These are phyloP conservation scores for Rhinophrynus dorsalis DNA, from an alignment of 2,797 vertebrate species.

Conservation along the genomic window DNA sequence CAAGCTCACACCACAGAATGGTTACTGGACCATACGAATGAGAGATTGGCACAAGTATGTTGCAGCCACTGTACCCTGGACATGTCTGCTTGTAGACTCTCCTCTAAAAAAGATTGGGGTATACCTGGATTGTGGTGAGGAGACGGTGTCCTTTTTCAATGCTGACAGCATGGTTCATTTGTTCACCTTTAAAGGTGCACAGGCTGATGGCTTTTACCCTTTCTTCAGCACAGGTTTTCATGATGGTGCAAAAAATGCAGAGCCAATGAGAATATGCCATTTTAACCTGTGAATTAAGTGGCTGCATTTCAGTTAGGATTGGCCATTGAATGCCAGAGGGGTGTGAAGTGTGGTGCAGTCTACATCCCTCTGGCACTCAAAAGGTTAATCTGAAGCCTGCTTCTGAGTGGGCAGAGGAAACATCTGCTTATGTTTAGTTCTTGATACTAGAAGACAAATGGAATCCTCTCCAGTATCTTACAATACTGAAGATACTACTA, in stretches of 20 bases:
- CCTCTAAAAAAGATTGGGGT: conserved; percentile 69
- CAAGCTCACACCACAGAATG: conserved; percentile 76
- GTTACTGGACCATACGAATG: conserved; percentile 83
- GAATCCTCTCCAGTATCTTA: too few relatives aligned
- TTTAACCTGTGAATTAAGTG: conserved; percentile 49
- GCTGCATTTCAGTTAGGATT: too few relatives aligned
- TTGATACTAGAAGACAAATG: too few relatives aligned
- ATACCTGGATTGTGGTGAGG: conserved; percentile 76
- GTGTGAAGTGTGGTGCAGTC: too few relatives aligned
- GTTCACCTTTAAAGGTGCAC: conserved; percentile 71
- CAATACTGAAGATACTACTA: too few relatives aligned
- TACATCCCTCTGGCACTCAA: too few relatives aligned
- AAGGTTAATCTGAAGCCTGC: too few relatives aligned
- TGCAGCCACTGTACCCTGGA: conserved; percentile 77
- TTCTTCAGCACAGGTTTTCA: conserved; percentile 87
- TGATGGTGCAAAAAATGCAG: conserved; percentile 58
- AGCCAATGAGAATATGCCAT: conserved; percentile 76
- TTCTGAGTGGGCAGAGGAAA: too few relatives aligned
- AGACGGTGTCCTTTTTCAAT: conserved; percentile 76
- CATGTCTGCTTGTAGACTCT: conserved; percentile 57
- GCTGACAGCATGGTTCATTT: conserved; percentile 76
- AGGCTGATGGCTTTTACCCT: conserved; percentile 69
- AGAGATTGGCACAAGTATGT: conserved; percentile 70
- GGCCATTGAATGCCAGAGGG: too few relatives aligned
- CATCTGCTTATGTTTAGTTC: too few relatives aligned